These are phyloP conservation scores for Drosophila histrio DNA, from an alignment of 2,888 invertebrate genomes.

Conservation along the genomic window DNA sequence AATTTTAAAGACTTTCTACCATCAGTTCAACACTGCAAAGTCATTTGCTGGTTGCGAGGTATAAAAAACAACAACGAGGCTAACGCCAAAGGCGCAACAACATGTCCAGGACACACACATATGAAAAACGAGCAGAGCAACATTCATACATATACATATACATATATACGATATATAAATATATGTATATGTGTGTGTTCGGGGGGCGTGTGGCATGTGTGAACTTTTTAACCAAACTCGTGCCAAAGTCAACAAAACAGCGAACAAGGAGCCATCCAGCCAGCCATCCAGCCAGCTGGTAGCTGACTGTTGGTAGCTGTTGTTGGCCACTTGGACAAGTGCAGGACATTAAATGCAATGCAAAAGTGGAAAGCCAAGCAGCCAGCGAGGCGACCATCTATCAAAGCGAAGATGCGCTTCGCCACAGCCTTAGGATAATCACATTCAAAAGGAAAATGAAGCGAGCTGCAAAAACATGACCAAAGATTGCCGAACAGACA, in stretches of 20 bases:
- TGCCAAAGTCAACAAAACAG: slow-evolving; percentile 79
- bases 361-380: slow-evolving; percentile 41
- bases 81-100: slow-evolving; percentile 74
- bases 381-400: slow-evolving; percentile 59
- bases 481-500: slow-evolving; percentile 49
- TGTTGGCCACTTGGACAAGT: slow-evolving; percentile 55
- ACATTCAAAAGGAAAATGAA: slow-evolving; percentile 77
- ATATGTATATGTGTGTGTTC: slow-evolving; percentile 1
- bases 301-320: slow-evolving; percentile 15
- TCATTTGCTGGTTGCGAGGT: slow-evolving; percentile 16
- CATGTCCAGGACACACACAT: slow-evolving; percentile 46
- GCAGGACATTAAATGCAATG: slow-evolving; percentile 76
- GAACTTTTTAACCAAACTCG: slow-evolving; percentile 78
- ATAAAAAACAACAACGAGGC: slow-evolving; percentile 56
- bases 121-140: slow-evolving; percentile 36
- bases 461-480: slow-evolving; percentile 73
- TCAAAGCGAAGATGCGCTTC: slow-evolving; percentile 72
- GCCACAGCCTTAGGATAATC: slow-evolving; percentile 71
- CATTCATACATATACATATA: background rate
- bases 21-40: slow-evolving; percentile 1
- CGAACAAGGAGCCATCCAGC: slow-evolving; percentile 53
- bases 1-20: background rate
- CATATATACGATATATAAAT: background rate
- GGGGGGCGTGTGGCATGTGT: slow-evolving; percentile 66
- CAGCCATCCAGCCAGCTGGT: slow-evolving; percentile 5